Evolutionary conservation across 2,888 invertebrate genomes (phyloP), one percentile per base, ranked within the genome.

Genomic region (Clitarchus hookeri): DNA sequence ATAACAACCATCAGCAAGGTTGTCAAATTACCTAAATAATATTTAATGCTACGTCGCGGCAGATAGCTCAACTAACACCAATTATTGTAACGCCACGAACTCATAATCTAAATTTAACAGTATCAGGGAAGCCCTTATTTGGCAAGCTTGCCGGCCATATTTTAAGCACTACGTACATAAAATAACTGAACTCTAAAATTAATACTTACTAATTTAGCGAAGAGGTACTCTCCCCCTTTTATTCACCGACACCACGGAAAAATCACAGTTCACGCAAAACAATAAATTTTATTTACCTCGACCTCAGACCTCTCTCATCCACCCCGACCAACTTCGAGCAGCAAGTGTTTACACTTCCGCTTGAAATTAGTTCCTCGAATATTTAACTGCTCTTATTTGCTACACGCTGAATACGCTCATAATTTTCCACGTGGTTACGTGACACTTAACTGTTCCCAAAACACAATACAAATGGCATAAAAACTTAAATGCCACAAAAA

Each of bases 251-350:
- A n/a, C 65, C n/a, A 16, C 65, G 65, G n/a, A 23, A 65, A 65
- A 65, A 65, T n/a, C 65, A 65, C 65, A 2, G 16, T 16, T 16
- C n/a, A 65, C 65, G 16, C 65, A n/a, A n/a, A n/a, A 8, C n/a
- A n/a, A 0, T n/a, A 65, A 65, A n/a, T 65, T n/a, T 65, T 19
- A 65, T 65, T 65, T 23, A n/a, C 65, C n/a, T 65, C 84, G 85
- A 44, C 85, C 78, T 13, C 36, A 44, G 77, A 83, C 78, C 16
- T 78, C 82, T 54, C 83, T 54, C 44, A 83, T 65, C 85, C 85
- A 65, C 54, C 85, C 85, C n/a, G 85, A 65, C 44, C 54, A 54
- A 44, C 83, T 83, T 65, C 65, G 83, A 54, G 83, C 85, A 77
- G 23, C 13, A 36, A 44, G 53, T 44, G 25, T 53, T 27, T n/a